Base-by-base conservation (phyloP, 1,140 invertebrate species). In the Dufourea novaeangliae region DNA sequence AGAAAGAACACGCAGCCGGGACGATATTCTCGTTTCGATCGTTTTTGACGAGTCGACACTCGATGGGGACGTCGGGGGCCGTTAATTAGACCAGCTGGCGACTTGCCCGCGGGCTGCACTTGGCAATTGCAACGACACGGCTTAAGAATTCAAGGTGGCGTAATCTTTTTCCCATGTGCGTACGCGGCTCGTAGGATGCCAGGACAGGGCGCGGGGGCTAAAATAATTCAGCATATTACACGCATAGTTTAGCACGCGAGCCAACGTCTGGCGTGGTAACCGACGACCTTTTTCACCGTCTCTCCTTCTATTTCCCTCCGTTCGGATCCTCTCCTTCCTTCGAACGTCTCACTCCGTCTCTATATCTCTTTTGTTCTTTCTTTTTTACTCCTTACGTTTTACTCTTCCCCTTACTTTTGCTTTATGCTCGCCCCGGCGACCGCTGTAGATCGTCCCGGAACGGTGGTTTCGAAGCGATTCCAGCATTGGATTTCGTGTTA, bases 221-320 rank as follows among this genome's bases (percentile, higher is more conserved):
- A 86, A 78, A 86, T 86, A 82, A 84, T 87, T 85, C 85, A 82
- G 69, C 79, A 73, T 75, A 84, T 87, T 86, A 87, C 78, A 79
- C 78, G 83, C 85, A 78, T 82, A 87, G 83, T 86, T 87, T 87
- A 79, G 56, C 80, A 78, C 74, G 67, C 44, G 64, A 79, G 59
- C 70, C 67, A 74, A 17, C 34, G 56, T 50, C 50, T 76, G 27
- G 8, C 50, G 27, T 67, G 41, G 34, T 69, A 82, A 78, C 50
- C 56, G 50, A 63, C 71, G 46, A 66, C 59, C 82, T 80, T 67
- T 76, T 73, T 82, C 64, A 22, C 52, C 20, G 37, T 39, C 34
- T 29, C 41, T 50, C 29, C 56, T 29, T 14, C 81, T 52, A 20
- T 61, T 64, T 63, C 41, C 46, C 44, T 56, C 20, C 44, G 20